Conservation (phyloP, 2,888 invertebrate species). For the Leptinotarsa peninsularis region DNA sequence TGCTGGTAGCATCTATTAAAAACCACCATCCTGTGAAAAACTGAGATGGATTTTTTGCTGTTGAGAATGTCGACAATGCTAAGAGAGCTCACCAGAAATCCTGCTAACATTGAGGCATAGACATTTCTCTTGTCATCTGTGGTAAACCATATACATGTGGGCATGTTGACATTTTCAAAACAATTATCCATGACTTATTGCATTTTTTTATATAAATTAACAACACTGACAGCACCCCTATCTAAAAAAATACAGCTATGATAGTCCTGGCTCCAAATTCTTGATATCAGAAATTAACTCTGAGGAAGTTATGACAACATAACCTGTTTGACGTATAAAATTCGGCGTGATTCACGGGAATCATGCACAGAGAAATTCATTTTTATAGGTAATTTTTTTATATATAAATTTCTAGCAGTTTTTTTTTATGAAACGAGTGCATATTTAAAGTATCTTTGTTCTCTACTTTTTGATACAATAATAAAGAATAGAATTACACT, state of each 20-base stretch:
- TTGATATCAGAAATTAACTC: no score
- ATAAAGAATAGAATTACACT: no score
- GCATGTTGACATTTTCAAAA: slow-evolving; percentile 81
- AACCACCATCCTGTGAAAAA: slow-evolving; percentile 99
- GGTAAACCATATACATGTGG: slow-evolving; percentile 87
- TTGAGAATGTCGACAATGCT: slow-evolving; percentile 25
- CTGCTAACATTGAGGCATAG: slow-evolving; percentile 86
- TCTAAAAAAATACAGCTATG: not conserved
- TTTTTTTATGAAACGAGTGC: no score
- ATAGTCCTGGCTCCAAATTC: not conserved
- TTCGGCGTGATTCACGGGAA: not conserved
- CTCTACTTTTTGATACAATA: no score
- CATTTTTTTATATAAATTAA: not conserved
- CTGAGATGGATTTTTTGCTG: slow-evolving; percentile 67
- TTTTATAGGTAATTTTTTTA: no score
- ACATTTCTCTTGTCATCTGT: slow-evolving; percentile 88
- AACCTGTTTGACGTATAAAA: not conserved
- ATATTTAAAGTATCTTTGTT: no score
- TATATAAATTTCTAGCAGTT: no score
- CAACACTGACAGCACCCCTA: not conserved
- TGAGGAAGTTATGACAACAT: not conserved
- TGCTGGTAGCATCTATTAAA: slow-evolving; percentile 92
- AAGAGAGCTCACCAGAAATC: slow-evolving; percentile 78
- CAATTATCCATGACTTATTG: slow-evolving; percentile 49
- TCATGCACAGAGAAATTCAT: no score